Percentiles rank a stretch among this genome's conserved stretches.
Conservation (phyloP, 2,113 vertebrate species). For the Falcunculus frontatus region DNA sequence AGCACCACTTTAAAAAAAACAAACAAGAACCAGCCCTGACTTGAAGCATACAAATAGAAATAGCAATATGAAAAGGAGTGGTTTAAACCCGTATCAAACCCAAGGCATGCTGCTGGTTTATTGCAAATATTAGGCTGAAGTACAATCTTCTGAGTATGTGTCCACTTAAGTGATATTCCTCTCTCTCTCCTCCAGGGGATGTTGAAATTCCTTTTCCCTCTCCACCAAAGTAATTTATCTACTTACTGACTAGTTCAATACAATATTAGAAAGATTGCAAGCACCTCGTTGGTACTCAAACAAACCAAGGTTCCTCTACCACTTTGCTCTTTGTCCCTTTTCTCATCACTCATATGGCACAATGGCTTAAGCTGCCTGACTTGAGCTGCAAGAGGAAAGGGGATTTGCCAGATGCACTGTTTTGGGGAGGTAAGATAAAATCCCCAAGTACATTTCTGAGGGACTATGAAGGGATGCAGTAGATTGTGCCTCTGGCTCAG, state of each 20-base stretch:
- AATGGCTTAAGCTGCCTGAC: neutral
- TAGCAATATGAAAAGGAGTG: neutral
- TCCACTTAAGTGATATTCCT: neutral
- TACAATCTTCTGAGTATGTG: neutral
- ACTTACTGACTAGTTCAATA: neutral
- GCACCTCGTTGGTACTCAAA: neutral
- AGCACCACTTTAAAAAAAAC: neutral
- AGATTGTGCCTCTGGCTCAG: neutral
- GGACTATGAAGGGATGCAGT: neutral
- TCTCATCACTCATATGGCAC: neutral
- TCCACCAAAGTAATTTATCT: neutral
- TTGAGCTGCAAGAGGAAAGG: neutral
- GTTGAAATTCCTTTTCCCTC: neutral
- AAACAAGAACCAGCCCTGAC: neutral
- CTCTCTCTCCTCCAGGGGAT: neutral
- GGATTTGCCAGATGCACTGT: neutral
- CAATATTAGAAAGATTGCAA: neutral
- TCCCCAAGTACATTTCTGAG: rapidly evolving
- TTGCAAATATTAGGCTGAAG: neutral
- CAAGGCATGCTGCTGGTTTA: neutral
- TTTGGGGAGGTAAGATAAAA: neutral
- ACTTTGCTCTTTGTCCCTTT: neutral
- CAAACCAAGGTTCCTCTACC: neutral
- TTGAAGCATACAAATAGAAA: neutral
- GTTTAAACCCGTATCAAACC: neutral